Base-by-base conservation (phyloP, 2,888 invertebrate genomes). In the Drosophila subquinaria region DNA sequence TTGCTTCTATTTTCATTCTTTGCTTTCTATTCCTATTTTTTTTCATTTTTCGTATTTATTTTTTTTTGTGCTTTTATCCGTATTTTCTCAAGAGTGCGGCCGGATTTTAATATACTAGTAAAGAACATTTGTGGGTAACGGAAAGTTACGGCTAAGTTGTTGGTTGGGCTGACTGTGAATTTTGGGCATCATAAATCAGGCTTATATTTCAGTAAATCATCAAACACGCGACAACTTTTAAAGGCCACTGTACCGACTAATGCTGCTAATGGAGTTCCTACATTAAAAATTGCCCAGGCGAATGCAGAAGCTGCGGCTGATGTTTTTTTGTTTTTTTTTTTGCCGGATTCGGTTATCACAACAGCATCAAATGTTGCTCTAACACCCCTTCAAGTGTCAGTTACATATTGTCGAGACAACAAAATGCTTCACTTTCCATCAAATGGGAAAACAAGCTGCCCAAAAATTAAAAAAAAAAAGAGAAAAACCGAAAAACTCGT, bases 161-260 rank as follows among this genome's bases (percentile, higher is more conserved):
- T 76, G 43, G 45, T 69, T 71, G 76, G 81, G 75, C 78, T 60
- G 52, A 36, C 73, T 70, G 68, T 76, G 68, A 78, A 82, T 79
- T 80, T 84, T 80, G 53, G 63, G 78, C 81, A 83, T 84, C 89
- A 91, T 91, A 91, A 89, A 91, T 91, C 91, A 90, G 81, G 90
- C 90, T 91, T 90, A 91, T 81, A 88, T 90, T 89, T 88, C 85
- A 81, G 76, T 89, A 89, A 91, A 89, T 90, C 91, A 91, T 90
- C 89, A 85, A 87, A 69, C 72, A 79, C 65, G 72, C 69, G 83
- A 81, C 83, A 80, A 77, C 74, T 84, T 84, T 76, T 70, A 61
- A 66, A 47, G 61, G 30, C 62, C 45, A 62, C 52, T 55, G 67
- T 56, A 36, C 50, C 51, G 48, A 63, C 76, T 81, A 76, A 73